Base-by-base conservation (phyloP, 1,140 invertebrate genomes). In the Ditylenchus dipsaci region DNA sequence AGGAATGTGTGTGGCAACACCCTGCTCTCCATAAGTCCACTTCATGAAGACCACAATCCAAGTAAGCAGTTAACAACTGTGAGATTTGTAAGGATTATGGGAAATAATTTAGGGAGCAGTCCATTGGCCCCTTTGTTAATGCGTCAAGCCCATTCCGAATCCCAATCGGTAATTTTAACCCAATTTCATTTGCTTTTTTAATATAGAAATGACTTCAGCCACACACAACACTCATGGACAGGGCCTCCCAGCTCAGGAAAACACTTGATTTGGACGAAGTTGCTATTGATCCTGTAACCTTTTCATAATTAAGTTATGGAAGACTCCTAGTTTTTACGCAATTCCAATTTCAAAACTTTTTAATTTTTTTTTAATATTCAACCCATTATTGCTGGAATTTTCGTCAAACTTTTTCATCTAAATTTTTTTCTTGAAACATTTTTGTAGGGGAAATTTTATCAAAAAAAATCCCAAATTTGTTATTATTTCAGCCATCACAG, bases 231-330 rank as follows among this genome's bases (percentile, higher is more conserved):
- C 33, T 59, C 8, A 43, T 57, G 17, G 58, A 68, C 56, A 19
- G 67, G 26, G 23, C 67, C 15, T 42, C 67, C 26, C 42, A 61
- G 29, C 47, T 68, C 17, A 90, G 97, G 88, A 76, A 80, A 56
- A 87, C 89, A 26, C 90, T 96, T 0, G 90, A 94, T 83, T 92
- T 96, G 83, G 88, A 88, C 49, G 63, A 65, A 45, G 87, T 53
- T 78, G 91, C 93, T 77, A 93, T 97, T 69, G 95, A 97, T 85
- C 92, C 94, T 1, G 33, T 57, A 29, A 57, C 3, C 21, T 57
- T 57, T 57, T 57, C 11, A 29, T 57, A 5, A 29, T 11, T 57
- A 57, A 5, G 21, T 5, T 57, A 72, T 56, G 58, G 67, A 69
- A 69, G 1, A 67, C 30, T 11, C 21, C 67, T 1, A 17, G 23